These are phyloP conservation scores for Brenthis hecate DNA, from an alignment of 2,888 invertebrate genomes.

Conservation along the genomic window DNA sequence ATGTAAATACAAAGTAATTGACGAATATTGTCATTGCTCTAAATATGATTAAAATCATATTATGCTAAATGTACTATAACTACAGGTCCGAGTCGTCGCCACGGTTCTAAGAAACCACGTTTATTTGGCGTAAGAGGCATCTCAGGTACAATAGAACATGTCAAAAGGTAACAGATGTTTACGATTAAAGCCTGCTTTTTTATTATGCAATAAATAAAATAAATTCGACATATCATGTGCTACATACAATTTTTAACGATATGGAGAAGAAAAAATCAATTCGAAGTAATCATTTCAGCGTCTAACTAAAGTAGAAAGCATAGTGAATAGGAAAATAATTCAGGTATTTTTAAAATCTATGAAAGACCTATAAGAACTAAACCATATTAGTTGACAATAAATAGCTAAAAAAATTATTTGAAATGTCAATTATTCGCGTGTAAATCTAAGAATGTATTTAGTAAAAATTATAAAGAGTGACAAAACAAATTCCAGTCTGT, in stretches of 20 bases:
- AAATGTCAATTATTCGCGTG: too few species aligned
- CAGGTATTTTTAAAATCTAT: too few species aligned
- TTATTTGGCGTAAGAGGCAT: conserved; percentile 64
- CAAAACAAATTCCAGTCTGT: too few species aligned
- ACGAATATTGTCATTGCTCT: conserved; percentile 72
- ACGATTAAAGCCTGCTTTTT: not conserved
- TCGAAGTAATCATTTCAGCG: too few species aligned
- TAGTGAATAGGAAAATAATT: too few species aligned
- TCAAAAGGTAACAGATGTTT: conserved; percentile 48
- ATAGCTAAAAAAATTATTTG: too few species aligned
- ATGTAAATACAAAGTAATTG: conserved; percentile 62
- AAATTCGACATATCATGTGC: not conserved
- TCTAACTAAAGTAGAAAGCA: too few species aligned
- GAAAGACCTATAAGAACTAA: too few species aligned
- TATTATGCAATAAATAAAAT: not conserved
- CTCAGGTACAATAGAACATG: conserved; percentile 72
- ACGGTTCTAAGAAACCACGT: conserved; percentile 59
- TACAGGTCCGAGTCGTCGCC: conserved; percentile 50
- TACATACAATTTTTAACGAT: not conserved
- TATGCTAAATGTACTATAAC: conserved; percentile 27
- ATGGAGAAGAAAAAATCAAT: not conserved
- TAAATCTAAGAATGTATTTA: too few species aligned
- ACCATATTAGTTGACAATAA: too few species aligned
- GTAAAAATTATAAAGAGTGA: too few species aligned
- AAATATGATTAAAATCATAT: conserved; percentile 44